A percentile compares a stretch with the other conserved stretches of the same genome.
phyloP scores from a whole-genome alignment of 2,113 vertebrate species.

The Lophotis ruficrista region DNA sequence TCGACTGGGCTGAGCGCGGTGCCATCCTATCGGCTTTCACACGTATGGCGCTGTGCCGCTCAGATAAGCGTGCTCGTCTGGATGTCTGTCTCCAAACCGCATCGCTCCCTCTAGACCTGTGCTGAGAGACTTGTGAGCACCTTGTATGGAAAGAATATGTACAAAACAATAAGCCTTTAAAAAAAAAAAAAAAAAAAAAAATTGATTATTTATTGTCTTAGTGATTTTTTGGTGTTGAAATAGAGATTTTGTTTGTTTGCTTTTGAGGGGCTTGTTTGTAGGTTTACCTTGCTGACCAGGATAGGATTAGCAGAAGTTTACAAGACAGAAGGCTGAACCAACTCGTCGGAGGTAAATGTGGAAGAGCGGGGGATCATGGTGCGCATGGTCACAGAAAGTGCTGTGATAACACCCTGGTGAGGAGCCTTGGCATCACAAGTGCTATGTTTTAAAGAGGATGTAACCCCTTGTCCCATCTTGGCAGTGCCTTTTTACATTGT shows the following conservation, averaged over 20 bases:
- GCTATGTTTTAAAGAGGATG: not conserved
- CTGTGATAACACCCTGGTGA: not conserved
- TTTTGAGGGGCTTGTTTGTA: not conserved
- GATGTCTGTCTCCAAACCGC: not conserved
- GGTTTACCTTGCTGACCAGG: not conserved
- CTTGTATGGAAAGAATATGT: not conserved
- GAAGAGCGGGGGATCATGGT: not conserved
- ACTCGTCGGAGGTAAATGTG: not conserved
- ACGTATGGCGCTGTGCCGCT: not conserved
- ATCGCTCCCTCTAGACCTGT: not conserved
- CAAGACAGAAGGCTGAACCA: not conserved
- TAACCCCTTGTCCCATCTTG: not conserved
- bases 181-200: not conserved
- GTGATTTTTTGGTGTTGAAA: not conserved
- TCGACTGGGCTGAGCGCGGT: not conserved
- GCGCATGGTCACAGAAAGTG: not conserved
- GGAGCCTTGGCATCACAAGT: not conserved
- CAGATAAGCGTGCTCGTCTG: not conserved
- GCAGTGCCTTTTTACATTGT: not conserved
- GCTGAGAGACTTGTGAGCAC: not conserved
- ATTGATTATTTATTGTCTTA: not conserved
- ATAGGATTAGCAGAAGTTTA: slow-evolving; percentile 5
- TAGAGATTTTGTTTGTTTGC: not conserved
- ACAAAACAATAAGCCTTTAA: not conserved
- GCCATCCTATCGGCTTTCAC: not conserved